These are phyloP conservation scores for Atethmia centrago DNA, from an alignment of 2,888 invertebrate genomes.

Conservation along the genomic window DNA sequence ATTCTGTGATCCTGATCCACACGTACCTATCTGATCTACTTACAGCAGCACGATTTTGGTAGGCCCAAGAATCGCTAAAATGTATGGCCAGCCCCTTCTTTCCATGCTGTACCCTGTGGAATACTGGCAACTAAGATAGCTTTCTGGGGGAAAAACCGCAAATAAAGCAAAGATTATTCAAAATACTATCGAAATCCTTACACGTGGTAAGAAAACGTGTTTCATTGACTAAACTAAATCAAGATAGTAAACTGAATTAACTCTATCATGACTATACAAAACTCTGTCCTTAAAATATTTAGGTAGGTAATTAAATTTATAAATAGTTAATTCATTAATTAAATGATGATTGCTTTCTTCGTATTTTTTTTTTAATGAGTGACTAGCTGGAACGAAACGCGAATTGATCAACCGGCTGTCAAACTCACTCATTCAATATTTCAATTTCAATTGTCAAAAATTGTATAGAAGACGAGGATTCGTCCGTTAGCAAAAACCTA, in stretches of 20 bases:
- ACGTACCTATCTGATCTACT: neutral
- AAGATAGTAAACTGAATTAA: neutral
- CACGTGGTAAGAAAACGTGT: conserved; percentile 18
- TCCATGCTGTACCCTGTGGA: neutral
- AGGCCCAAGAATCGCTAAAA: neutral
- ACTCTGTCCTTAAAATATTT: neutral
- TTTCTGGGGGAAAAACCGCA: neutral
- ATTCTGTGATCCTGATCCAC: neutral
- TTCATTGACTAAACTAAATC: neutral
- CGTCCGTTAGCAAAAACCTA: conserved; percentile 34
- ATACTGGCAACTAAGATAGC: neutral
- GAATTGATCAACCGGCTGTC: conserved; percentile 28
- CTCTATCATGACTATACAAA: neutral
- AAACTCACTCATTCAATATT: too few species aligned
- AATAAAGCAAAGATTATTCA: neutral
- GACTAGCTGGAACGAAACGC: conserved; percentile 9
- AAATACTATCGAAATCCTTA: neutral
- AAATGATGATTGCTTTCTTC: neutral
- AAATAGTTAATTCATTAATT: neutral
- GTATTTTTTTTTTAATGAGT: too few species aligned
- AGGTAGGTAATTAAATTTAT: neutral
- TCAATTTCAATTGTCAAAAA: conserved; percentile 21
- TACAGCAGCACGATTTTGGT: neutral
- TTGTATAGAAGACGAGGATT: conserved; percentile 12
- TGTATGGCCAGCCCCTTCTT: too few species aligned